Percentiles rank a stretch among this genome's conserved stretches.
Evolutionary conservation across 2,113 vertebrate genomes (phyloP).

Genomic region (Petrocephalus microphthalmus): DNA sequence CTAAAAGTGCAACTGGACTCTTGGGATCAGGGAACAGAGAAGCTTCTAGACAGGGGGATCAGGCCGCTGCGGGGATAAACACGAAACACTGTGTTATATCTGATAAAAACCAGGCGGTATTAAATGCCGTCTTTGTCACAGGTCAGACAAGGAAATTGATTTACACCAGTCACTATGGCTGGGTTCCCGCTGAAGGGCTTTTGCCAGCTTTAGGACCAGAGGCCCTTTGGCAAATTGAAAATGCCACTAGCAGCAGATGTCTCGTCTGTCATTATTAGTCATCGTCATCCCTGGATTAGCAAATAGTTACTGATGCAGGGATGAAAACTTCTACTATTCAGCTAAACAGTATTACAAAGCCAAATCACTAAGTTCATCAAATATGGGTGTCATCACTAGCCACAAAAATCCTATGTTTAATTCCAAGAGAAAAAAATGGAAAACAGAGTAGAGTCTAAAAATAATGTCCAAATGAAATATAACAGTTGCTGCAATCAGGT

Average conservation of each 20-base stretch:
- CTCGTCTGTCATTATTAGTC: not conserved
- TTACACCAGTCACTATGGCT: not conserved
- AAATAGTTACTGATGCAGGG: not conserved
- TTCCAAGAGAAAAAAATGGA: not conserved
- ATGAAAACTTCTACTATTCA: not conserved
- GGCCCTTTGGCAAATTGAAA: not conserved
- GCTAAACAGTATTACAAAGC: not conserved
- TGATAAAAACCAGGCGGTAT: not conserved
- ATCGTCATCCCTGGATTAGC: not conserved
- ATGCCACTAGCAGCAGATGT: not conserved
- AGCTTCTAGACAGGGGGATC: conserved; percentile 19
- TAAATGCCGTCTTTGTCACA: conserved; percentile 5
- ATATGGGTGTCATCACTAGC: not conserved
- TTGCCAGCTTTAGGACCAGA: not conserved
- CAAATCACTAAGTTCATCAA: not conserved
- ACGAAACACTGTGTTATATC: not conserved
- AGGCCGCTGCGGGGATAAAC: conserved; percentile 37
- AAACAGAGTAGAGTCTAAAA: not conserved
- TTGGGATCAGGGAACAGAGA: conserved; percentile 21
- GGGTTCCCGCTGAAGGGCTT: not conserved
- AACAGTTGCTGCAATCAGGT: not conserved
- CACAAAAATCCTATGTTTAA: not conserved
- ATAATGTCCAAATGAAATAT: not conserved
- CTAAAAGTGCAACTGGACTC: conserved; percentile 28
- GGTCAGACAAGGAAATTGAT: not conserved